A percentile compares a stretch with the other conserved stretches of the same genome.
Conservation (phyloP, 2,888 invertebrate genomes). For the Cephalotes varians region DNA sequence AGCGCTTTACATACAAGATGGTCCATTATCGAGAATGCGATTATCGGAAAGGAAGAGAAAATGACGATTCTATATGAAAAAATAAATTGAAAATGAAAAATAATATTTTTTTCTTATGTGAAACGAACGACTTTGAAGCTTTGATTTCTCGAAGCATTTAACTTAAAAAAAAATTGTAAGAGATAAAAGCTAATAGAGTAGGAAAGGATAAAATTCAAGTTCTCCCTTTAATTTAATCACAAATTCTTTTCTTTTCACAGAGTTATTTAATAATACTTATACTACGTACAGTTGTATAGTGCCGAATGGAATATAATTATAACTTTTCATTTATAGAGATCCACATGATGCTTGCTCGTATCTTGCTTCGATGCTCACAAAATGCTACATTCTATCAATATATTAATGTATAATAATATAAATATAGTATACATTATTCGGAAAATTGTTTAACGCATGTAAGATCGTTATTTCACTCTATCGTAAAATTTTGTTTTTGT, state of each 20-base stretch:
- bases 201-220: neutral
- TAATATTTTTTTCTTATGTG: neutral
- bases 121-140: neutral
- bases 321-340: neutral
- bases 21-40: neutral
- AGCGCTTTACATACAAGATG: neutral
- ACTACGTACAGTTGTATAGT: constrained; percentile 22
- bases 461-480: neutral
- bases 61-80: neutral
- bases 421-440: neutral
- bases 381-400: neutral
- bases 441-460: neutral
- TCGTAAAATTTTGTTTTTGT: neutral
- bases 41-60: neutral
- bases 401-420: neutral
- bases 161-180: neutral
- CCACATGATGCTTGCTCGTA: neutral
- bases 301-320: constrained; percentile 31
- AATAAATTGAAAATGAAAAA: neutral
- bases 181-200: too few relatives aligned
- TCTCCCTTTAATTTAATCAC: neutral
- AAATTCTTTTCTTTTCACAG: constrained; percentile 24
- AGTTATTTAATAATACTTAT: constrained; percentile 42
- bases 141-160: neutral
- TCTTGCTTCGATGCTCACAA: neutral